Base-by-base conservation (phyloP, 2,113 vertebrate species). In the Neofelis nebulosa region DNA sequence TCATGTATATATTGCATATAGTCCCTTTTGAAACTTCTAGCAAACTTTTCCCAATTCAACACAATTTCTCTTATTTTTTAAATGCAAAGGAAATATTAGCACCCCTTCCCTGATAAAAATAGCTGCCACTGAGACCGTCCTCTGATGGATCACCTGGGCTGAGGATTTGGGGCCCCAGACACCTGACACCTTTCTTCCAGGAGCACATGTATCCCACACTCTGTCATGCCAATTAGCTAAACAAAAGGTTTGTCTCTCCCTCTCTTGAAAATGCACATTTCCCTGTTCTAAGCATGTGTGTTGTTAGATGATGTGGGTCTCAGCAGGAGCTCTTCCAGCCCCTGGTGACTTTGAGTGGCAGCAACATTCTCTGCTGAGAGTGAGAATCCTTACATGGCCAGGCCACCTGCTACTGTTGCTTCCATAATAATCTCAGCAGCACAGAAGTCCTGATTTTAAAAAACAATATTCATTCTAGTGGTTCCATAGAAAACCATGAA, bases 261-360 rank as follows among this genome's bases (percentile, higher is more conserved):
- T 93, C 68, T 87, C 95, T 86, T 16, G 93, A 68, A 89, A 91
- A 83, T 0, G 48, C 50, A 38, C 86, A 55, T 66, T 85, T 73
- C 65, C 91, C 86, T 97, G 90, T 96, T 93, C 79, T 21, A 78
- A 96, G 96, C 69, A 18, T 52, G 82, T 82, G 94, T 93, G 96
- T 90, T 90, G 82, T 95, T 66, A 33, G 74, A 88, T 23, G 68
- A 52, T 68, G 36, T 0, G 27, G 57, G 91, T 81, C 85, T 88
- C 92, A 18, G 55, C 7, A 1, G 97, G 93, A 50, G 66, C 73
- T 65, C 71, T 69, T 74, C 78, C 65, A 45, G 85, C 95, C 93
- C 85, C 94, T 52, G 88, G 96, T 91, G 96, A 89, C 91, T 97
- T 93, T 98, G 97, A 96, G 94, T 95, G 97, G 92, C 97, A 98